These are phyloP conservation scores for Serripes groenlandicus DNA, from an alignment of 2,888 invertebrate species.

Conservation along the genomic window DNA sequence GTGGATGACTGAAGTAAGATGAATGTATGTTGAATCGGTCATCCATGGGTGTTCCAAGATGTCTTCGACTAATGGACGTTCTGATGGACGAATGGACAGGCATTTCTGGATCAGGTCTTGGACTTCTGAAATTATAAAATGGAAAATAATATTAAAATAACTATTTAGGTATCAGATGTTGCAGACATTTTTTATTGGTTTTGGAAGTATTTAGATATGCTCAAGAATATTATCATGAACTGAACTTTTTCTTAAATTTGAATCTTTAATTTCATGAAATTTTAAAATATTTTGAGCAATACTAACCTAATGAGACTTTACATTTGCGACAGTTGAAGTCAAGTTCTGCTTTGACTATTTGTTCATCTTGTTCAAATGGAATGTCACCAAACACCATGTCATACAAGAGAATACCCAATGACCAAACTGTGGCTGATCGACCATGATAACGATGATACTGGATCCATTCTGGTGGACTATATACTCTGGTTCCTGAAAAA, in stretches of 20 bases:
- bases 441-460: slow-evolving; percentile 88
- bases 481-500: slow-evolving; percentile 89
- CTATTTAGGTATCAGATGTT: too few species aligned
- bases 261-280: too few species aligned
- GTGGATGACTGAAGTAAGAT: too few species aligned
- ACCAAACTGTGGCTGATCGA: slow-evolving; percentile 89
- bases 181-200: too few species aligned
- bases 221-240: too few species aligned
- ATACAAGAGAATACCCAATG: slow-evolving; percentile 89
- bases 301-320: slow-evolving; percentile 80
- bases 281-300: too few species aligned
- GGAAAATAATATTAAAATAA: too few species aligned
- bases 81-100: slow-evolving; percentile 87
- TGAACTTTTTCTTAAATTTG: too few species aligned
- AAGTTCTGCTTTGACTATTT: slow-evolving; percentile 87
- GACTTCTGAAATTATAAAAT: slow-evolving; percentile 86
- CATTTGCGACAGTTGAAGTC: slow-evolving; percentile 82
- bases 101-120: slow-evolving; percentile 88
- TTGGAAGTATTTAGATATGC: too few species aligned
- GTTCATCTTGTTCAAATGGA: slow-evolving; percentile 89
- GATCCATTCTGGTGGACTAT: slow-evolving; percentile 90
- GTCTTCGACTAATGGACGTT: slow-evolving; percentile 87
- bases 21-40: slow-evolving; percentile 69
- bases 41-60: slow-evolving; percentile 88
- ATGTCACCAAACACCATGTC: slow-evolving; percentile 90